Percentiles rank a stretch among this genome's conserved stretches.
Evolutionary conservation across 2,888 invertebrate species (phyloP).

Genomic region (Andricus quercusramuli): DNA sequence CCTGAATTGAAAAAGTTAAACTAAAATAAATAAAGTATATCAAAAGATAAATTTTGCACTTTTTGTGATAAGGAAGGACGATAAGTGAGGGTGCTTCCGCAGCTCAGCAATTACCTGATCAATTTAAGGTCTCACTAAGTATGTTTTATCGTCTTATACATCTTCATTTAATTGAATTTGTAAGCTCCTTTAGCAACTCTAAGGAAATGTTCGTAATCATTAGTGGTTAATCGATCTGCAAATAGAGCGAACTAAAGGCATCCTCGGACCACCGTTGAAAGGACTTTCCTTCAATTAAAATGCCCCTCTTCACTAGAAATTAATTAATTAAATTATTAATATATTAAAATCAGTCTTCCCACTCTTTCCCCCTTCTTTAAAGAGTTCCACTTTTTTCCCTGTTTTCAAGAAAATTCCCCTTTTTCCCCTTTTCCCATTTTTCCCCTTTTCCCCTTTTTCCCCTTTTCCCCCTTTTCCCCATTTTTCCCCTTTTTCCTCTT

Average conservation of each 20-base stretch:
- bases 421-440: too few species aligned
- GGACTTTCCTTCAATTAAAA: not conserved
- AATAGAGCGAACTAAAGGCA: not conserved
- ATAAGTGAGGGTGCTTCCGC: constrained; percentile 45
- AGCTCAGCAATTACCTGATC: constrained; percentile 37
- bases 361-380: accelerated
- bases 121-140: constrained; percentile 24
- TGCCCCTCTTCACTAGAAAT: not conserved
- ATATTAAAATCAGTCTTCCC: too few species aligned
- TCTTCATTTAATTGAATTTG: not conserved
- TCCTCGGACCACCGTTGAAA: not conserved
- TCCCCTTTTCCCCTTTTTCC: too few species aligned
- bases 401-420: too few species aligned
- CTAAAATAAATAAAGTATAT: too few species aligned
- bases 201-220: not conserved
- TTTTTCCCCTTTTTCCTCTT: too few species aligned
- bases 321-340: too few species aligned
- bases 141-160: constrained; percentile 13
- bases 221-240: not conserved
- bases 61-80: not conserved
- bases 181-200: not conserved
- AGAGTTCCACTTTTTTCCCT: too few species aligned
- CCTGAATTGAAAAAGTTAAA: not conserved
- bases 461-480: too few species aligned
- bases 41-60: not conserved